Evolutionary conservation across 64 coral and sea anemone species (phyloP), one percentile per base, ranked within the genome.

Genomic region (Porites lutea): DNA sequence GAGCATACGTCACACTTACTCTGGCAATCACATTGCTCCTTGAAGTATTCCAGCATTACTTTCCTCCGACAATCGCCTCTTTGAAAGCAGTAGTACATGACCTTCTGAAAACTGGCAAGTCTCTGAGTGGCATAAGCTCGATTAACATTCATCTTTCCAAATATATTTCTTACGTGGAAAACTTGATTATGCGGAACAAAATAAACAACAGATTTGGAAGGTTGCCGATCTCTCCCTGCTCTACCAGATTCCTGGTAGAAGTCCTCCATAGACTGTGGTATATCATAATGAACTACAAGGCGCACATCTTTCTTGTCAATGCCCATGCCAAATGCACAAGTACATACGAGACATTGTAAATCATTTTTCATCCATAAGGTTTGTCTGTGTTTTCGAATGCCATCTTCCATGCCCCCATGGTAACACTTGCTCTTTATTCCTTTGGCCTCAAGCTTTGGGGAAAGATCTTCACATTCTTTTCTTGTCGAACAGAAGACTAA

Each of bases 321-420:
- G 14, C 77, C 88, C 16, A 90, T 52, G 2, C 88, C 88, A 90
- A 90, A 90, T 1, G 88, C 70, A 57, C 37, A 50, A 8, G 83
- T 87, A 45, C 59, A 59, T 16, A 87, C 83, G 2, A 87, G 3
- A 13, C 63, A 71, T 0, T 87, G 63, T 49, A 72, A 21, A 23
- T 15, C 8, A 27, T 22, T 51, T 52, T 87, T 65, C 6, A 67
- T 68, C 83, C 83, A 87, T 15, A 3, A 48, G 2, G 64, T 60
- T 48, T 67, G 61, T 4, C 37, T 20, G 1, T 87, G 23, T 3
- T 48, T 1, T 65, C 67, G 70, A 1, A 73, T 20, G 3, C 71
- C 48, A 48, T 87, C 68, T 18, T 23, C 44, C 13, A 87, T 27
- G 2, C 49, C 67, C 8, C 60, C 61, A 18, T 87, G 48, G 84